These are phyloP conservation scores for Uloborus plumipes DNA, from an alignment of 2,888 invertebrate species.

Conservation along the genomic window DNA sequence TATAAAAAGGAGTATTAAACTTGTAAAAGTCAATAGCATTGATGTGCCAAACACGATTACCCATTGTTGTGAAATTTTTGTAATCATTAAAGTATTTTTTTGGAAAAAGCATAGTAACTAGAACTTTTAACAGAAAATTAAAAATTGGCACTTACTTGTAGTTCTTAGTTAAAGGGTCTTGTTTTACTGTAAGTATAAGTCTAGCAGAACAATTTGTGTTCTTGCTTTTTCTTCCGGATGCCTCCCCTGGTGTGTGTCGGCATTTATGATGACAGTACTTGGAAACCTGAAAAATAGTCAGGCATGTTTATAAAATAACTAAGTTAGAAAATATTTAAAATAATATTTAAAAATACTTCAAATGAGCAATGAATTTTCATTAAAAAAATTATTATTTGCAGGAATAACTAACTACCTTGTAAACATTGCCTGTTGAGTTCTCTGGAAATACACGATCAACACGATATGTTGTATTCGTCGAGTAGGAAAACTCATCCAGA, in stretches of 20 bases:
- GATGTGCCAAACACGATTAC: no score
- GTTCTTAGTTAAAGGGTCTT: background rate
- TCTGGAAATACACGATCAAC: background rate
- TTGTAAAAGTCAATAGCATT: no score
- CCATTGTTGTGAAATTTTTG: no score
- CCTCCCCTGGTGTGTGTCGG: background rate
- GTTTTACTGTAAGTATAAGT: background rate
- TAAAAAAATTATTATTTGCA: background rate
- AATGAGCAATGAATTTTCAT: background rate
- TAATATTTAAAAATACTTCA: background rate
- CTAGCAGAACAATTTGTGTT: background rate
- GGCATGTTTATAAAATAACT: background rate
- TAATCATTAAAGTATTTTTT: no score
- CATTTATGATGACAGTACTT: slow-evolving; percentile 3
- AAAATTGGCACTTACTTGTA: background rate
- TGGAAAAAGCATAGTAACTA: no score
- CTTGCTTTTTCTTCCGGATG: background rate
- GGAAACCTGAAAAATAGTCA: background rate
- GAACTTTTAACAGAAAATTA: background rate
- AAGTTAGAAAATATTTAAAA: background rate
- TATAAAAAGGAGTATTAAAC: no score
- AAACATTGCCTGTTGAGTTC: background rate
- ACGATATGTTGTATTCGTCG: background rate
- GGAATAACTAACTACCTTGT: background rate
- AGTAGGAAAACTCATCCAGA: background rate